A percentile compares a stretch with the other conserved stretches of the same genome.
phyloP scores from a whole-genome alignment of 2,113 vertebrate species.

The Ursus arctos region DNA sequence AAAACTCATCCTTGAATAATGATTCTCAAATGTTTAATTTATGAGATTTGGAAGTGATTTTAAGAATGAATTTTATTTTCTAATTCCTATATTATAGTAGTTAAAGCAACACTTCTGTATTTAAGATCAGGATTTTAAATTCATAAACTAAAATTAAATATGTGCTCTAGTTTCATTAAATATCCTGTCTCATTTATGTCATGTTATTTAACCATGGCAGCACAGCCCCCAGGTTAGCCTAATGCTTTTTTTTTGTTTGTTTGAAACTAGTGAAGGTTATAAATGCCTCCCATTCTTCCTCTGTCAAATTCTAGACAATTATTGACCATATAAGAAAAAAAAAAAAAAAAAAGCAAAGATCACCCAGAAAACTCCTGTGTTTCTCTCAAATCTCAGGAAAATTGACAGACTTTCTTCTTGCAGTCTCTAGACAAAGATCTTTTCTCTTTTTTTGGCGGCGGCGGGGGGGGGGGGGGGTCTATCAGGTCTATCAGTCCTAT shows the following conservation, averaged over 20 bases:
- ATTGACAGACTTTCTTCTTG: background rate
- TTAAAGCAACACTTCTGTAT: background rate
- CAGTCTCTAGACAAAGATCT: background rate
- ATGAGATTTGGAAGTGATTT: background rate
- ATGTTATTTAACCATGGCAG: background rate
- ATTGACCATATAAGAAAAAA: background rate
- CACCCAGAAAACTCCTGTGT: background rate
- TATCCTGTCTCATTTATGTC: background rate
- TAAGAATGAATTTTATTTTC: background rate
- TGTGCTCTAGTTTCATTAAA: background rate
- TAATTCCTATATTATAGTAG: background rate
- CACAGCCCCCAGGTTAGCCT: background rate
- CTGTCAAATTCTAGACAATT: background rate
- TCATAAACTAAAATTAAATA: background rate
- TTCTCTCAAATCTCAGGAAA: background rate
- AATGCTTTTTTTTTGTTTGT: background rate
- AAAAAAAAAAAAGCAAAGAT: background rate
- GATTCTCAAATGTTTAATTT: background rate
- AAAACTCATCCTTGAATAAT: background rate
- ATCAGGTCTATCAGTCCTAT: background rate
- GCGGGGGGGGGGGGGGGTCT: no score
- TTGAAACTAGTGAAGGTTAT: background rate
- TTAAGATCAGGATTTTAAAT: conserved; percentile 1
- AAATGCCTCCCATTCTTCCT: background rate
- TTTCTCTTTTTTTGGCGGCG: background rate